A percentile compares a stretch with the other conserved stretches of the same genome.
Evolutionary conservation across 2,113 vertebrate species (phyloP).

Genomic region (Charina bottae): DNA sequence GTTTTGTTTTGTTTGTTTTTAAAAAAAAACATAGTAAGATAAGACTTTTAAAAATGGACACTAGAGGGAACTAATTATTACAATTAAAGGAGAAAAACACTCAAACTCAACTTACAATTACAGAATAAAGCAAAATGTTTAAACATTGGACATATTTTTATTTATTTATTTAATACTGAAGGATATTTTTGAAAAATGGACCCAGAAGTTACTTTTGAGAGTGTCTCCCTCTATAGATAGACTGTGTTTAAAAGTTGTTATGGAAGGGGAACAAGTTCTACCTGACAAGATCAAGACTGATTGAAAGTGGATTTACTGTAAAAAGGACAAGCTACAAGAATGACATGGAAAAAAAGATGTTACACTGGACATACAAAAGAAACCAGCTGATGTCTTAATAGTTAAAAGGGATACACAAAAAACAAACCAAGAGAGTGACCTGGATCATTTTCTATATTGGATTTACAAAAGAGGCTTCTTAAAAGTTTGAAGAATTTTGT

Average conservation of each 20-base stretch:
- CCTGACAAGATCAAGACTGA: not conserved
- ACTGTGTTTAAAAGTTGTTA: not conserved
- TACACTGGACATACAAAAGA: not conserved
- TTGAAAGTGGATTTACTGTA: not conserved
- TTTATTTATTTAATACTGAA: too few species aligned
- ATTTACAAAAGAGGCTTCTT: too few species aligned
- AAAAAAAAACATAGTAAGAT: too few species aligned
- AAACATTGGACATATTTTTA: not conserved
- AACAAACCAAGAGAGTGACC: not conserved
- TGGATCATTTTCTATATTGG: not conserved
- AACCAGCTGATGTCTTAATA: not conserved
- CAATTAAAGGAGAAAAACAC: not conserved
- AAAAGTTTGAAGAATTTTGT: too few species aligned
- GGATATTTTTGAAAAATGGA: not conserved
- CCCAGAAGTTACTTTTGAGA: not conserved
- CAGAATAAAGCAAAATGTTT: not conserved
- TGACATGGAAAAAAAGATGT: not conserved
- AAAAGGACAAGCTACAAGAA: not conserved
- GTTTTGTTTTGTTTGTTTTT: too few species aligned
- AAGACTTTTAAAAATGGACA: too few species aligned
- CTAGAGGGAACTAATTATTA: not conserved
- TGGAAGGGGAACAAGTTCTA: too few species aligned
- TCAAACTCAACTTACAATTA: not conserved
- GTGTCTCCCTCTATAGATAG: not conserved
- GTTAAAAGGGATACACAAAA: not conserved